Base-by-base conservation (phyloP, 2,888 invertebrate species). In the Mimachlamys varia region DNA sequence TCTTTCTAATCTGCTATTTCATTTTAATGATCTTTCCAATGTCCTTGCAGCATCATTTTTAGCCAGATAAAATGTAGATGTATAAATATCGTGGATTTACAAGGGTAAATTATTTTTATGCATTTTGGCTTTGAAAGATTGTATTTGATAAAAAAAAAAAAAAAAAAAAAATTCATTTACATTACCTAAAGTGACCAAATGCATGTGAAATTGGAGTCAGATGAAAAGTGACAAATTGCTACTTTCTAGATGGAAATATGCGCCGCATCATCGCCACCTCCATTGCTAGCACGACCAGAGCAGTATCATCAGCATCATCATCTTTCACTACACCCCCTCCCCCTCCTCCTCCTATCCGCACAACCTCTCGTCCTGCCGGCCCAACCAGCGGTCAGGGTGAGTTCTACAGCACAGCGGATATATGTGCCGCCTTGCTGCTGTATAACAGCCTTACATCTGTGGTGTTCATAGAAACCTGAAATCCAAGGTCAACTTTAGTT, bases 301-400 rank as follows among this genome's bases (percentile, higher is more conserved):
- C 53, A 88, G 55, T 53, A 50, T 87, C 55, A 38, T 88, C 88
- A 58, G 53, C 91, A 90, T 88, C 90, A 87, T 53, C 89, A 76
- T 90, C 89, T 91, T 62, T 89, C 91, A 50, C 91, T 58, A 88
- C 90, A 12, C 91, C 90, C 90, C 91, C 90, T 37, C 91, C 91
- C 27, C 92, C 90, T 53, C 92, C 89, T 88, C 89, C 89, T 89
- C 91, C 17, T 62, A 5, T 33, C 33, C 12, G 76, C 33, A 76
- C 76, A 76, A 76, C 76, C 76, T 76, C 76, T 76, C 76, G 76
- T 76, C 27, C 76, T 15, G 33, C 27, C 12, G 76, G 27, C 76
- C 76, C 27, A 76, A 76, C 76, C 76, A 76, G 76, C 33, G 22
- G 76, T 76, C 76, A 76, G 76, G 76, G 76, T 76, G 76, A 76